Evolutionary conservation across 2,797 vertebrate species (phyloP), one percentile per base, ranked within the genome.

Genomic region (Typhlichthys subterraneus): DNA sequence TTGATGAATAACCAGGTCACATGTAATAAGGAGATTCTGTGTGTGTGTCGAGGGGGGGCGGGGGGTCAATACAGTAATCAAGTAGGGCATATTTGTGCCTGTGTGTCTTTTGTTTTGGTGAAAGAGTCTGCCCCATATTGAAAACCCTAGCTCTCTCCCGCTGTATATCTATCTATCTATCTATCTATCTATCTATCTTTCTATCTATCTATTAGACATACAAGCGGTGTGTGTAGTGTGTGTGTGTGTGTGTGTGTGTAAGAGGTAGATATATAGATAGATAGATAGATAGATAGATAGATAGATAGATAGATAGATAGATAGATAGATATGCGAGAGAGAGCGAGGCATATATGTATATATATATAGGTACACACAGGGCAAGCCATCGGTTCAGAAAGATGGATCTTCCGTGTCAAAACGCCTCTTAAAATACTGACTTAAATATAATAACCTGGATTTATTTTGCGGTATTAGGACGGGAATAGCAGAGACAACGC

Each of bases 1-100:
- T 73, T 85, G 89, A 88, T 87, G 74, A 74, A 90, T 88, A 54
- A 74, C 62, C 49, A 56, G 66, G 67, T 77, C 70, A 73, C 12
- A 61, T 84, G 65, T 76, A 76, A 70, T 69, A 76, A 74, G 77
- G 56, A 6, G 6, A 11, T 13, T 53, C 11, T 13, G 55, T 46
- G 55, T 52, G 50, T 63, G 53, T 61, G 53, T 52, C 38, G 14
- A 19, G 56, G 11, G 45, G 7, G 15, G 2, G 56, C 12, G 10
- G 12, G 45, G 33, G 33, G n/a, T 29, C 12, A 38, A 13, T 33
- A 13, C n/a, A 23, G 23, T 23, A 23, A 23, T 23, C 23, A 23
- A 23, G 23, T 23, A 17, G 38, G 6, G 38, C 17, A 12, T 14
- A 29, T 57, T 10, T 12, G 14, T 52, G 49, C 54, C 45, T 61